A percentile compares a stretch with the other conserved stretches of the same genome.
These are phyloP conservation scores for Parus major DNA, from an alignment of 2,113 vertebrate species.

Conservation along the genomic window DNA sequence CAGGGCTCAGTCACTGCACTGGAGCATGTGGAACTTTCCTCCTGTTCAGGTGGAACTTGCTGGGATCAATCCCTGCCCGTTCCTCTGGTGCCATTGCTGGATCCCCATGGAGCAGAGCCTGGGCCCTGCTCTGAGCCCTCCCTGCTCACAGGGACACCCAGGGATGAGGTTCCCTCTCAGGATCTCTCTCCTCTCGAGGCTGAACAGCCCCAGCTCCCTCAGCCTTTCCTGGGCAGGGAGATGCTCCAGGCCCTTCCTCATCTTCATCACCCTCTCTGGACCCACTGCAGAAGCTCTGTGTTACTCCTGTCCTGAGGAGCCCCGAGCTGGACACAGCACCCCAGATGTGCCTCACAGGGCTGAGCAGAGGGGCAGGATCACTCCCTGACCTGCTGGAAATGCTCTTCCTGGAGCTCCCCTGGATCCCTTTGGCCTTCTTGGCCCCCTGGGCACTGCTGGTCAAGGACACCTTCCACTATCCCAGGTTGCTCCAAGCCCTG, in stretches of 20 bases:
- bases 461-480: background rate
- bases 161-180: background rate
- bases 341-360: background rate
- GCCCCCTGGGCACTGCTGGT: background rate
- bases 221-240: background rate
- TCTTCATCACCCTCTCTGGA: background rate
- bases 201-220: background rate
- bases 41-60: background rate
- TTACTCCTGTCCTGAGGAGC: background rate
- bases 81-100: background rate
- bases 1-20: background rate
- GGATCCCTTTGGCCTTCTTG: background rate
- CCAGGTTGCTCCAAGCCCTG: accelerated
- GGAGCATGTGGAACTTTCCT: too few species aligned
- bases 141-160: background rate
- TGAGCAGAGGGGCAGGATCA: background rate
- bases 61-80: background rate
- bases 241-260: background rate
- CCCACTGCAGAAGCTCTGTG: accelerated
- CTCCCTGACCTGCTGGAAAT: background rate
- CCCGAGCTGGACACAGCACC: background rate
- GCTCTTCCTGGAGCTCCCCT: background rate
- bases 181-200: background rate
- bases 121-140: background rate
- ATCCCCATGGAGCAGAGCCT: background rate